Conservation (phyloP, 2,797 vertebrate genomes). For the Pelodytes ibericus region DNA sequence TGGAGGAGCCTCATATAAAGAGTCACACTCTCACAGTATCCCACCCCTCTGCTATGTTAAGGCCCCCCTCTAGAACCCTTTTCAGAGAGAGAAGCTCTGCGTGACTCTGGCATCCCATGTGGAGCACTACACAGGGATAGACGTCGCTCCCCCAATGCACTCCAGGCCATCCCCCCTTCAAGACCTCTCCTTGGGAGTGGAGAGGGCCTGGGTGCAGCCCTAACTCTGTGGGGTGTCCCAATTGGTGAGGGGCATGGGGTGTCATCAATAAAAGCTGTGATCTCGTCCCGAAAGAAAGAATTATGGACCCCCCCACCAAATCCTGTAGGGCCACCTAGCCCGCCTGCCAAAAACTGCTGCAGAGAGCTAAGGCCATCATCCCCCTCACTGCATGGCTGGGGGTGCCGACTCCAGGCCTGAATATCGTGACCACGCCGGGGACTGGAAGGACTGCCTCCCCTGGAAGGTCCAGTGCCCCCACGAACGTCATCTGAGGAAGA, state of each 20-base stretch:
- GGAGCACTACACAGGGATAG: conserved; percentile 48
- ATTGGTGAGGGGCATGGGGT: conserved; percentile 74
- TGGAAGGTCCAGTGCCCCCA: conserved; percentile 30
- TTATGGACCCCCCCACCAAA: conserved; percentile 61
- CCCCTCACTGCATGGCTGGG: conserved; percentile 65
- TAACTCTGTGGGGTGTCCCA: conserved; percentile 73
- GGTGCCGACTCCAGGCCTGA: conserved; percentile 64
- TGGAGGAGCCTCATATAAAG: conserved; percentile 58
- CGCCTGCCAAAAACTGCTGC: conserved; percentile 74
- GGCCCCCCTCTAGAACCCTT: conserved; percentile 60
- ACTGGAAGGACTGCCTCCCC: conserved; percentile 61
- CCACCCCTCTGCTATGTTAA: conserved; percentile 56
- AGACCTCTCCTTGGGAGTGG: conserved; percentile 52
- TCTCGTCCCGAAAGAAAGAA: conserved; percentile 80
- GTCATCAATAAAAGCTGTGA: conserved; percentile 79
- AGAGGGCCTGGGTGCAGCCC: conserved; percentile 55
- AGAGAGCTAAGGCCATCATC: conserved; percentile 67
- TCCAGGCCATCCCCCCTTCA: conserved; percentile 26
- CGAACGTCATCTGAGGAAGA: conserved; percentile 79
- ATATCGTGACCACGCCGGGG: conserved; percentile 66
- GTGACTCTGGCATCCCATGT: conserved; percentile 32
- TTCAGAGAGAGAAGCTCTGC: conserved; percentile 69
- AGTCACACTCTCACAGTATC: conserved; percentile 58
- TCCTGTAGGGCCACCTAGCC: conserved; percentile 60
- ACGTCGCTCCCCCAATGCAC: conserved; percentile 27